Base-by-base conservation (phyloP, 2,888 invertebrate genomes). In the Heliconius ismenius region DNA sequence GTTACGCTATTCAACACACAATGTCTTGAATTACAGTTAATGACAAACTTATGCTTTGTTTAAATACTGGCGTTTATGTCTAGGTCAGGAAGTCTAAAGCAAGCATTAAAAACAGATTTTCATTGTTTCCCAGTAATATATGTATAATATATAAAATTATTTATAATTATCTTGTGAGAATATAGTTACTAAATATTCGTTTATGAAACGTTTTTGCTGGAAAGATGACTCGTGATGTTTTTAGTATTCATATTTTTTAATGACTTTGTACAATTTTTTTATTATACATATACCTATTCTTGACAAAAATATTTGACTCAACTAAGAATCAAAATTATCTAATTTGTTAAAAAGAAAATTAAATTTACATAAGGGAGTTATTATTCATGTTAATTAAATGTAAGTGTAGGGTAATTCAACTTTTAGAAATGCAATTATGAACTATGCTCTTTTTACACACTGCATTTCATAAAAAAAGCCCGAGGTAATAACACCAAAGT, bases 81-180 rank as follows among this genome's bases (percentile, higher is more conserved):
- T 54, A 54, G 21, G n/a, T 13, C 21, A 32, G 28, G 21, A 18
- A 28, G 26, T 62, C 26, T 24, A n/a, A 3, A 64, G 62, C 6
- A 21, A 64, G 21, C 36, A 36, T 65, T 65, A 36, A n/a, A 65
- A 65, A 32, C n/a, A 65, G 36, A 36, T 65, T 65, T 65, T 65
- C n/a, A 13, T 65, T 65, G 65, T 65, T n/a, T n/a, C 65, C n/a
- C n/a, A 65, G 21, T 65, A 64, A n/a, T 32, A 32, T 64, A 10
- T 36, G 63, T 36, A 64, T n/a, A 65, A 13, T 65, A 65, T 36
- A 65, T 36, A 36, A n/a, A 36, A 65, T 65, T 36, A 15, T 64
- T 32, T 64, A 64, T 36, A 65, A 65, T 65, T 65, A 65, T 65
- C 39, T 39, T 39, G 65, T 65, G 65, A 39, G 39, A 65, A 65